A percentile compares a stretch with the other conserved stretches of the same genome.
Conservation (phyloP, 2,888 invertebrate species). For the Scrobipalpa atriplicella region DNA sequence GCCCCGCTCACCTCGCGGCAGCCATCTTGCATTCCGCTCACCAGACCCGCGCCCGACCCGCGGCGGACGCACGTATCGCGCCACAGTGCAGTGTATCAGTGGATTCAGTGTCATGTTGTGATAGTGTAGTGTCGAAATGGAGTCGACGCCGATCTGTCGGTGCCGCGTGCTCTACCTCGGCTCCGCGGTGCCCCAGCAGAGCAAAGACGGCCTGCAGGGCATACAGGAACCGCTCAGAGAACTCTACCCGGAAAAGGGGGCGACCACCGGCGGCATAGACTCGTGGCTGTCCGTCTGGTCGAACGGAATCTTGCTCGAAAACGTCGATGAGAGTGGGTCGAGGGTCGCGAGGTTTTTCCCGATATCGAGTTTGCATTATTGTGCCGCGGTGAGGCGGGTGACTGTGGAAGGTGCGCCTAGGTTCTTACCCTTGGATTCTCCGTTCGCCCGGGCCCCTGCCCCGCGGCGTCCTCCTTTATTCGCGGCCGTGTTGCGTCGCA, state of each 20-base stretch:
- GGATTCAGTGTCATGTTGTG: conserved; percentile 73
- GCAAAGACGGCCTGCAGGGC: conserved; percentile 98
- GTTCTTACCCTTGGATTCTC: conserved; percentile 97
- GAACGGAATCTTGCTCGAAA: conserved; percentile 96
- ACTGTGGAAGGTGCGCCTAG: conserved; percentile 89
- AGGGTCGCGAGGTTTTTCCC: conserved; percentile 98
- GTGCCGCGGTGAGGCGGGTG: conserved; percentile 96
- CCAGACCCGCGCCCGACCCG: conserved; percentile 77
- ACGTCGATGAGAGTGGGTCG: conserved; percentile 97
- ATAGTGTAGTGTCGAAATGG: conserved; percentile 80
- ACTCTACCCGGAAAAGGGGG: conserved; percentile 97
- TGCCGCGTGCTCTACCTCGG: conserved; percentile 98
- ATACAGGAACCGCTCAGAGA: conserved; percentile 98
- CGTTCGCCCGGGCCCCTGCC: conserved; percentile 96
- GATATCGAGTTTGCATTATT: conserved; percentile 97
- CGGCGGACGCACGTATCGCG: conserved; percentile 67
- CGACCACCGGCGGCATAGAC: conserved; percentile 94
- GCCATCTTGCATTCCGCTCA: conserved; percentile 82
- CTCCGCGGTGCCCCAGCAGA: conserved; percentile 97
- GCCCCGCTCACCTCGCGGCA: conserved; percentile 38
- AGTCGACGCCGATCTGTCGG: conserved; percentile 97
- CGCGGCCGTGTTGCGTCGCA: conserved; percentile 97
- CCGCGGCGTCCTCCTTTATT: conserved; percentile 98
- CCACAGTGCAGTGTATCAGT: conserved; percentile 49
- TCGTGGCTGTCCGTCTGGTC: conserved; percentile 99